Evolutionary conservation across 2,888 invertebrate genomes (phyloP).

Genomic region (Conomelus anceps): DNA sequence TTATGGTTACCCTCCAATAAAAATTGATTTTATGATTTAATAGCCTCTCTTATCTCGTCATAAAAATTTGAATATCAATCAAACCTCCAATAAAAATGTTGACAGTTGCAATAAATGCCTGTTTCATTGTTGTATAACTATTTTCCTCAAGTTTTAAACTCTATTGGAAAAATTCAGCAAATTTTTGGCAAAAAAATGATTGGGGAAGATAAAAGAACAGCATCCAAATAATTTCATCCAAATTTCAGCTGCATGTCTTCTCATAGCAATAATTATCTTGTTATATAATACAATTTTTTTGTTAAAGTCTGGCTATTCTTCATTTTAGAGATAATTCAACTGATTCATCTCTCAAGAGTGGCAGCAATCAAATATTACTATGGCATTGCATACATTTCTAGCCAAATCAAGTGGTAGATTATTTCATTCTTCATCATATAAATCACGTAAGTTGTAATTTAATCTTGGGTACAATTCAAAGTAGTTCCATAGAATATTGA

Average conservation of each 20-base stretch:
- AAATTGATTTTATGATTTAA: too few relatives aligned
- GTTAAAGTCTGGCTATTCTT: neutral
- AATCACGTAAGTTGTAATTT: neutral
- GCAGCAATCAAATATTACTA: neutral
- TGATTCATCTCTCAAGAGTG: neutral
- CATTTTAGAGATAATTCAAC: neutral
- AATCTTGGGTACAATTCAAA: too few relatives aligned
- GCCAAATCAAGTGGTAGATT: neutral
- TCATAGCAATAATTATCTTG: neutral
- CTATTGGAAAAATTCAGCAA: too few relatives aligned
- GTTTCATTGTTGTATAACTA: too few relatives aligned
- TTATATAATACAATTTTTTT: neutral
- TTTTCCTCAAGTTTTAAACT: too few relatives aligned
- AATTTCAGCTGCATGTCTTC: neutral
- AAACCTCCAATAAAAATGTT: too few relatives aligned
- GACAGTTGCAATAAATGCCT: too few relatives aligned
- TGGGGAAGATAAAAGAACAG: neutral
- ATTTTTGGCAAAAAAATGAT: neutral
- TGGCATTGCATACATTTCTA: neutral
- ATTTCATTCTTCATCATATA: neutral
- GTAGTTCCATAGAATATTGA: too few relatives aligned
- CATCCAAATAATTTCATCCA: neutral
- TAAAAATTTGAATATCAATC: too few relatives aligned
- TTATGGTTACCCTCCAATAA: too few relatives aligned
- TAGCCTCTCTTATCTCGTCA: too few relatives aligned